A percentile compares a stretch with the other conserved stretches of the same genome.
phyloP scores from a whole-genome alignment of 53 echinoderm and acorn worm species.

The Echinometra lucunter region DNA sequence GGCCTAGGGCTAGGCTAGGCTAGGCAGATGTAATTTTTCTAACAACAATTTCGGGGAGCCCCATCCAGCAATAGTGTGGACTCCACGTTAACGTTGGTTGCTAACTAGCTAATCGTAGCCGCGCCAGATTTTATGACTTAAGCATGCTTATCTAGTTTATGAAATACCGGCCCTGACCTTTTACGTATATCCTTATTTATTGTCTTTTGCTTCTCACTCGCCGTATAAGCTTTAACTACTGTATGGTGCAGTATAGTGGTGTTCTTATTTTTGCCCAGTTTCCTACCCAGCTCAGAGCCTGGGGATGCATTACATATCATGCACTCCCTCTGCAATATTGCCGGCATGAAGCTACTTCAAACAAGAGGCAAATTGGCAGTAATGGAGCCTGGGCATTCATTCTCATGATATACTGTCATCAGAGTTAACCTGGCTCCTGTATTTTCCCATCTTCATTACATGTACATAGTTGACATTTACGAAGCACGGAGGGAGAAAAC shows the following conservation, averaged over 20 bases:
- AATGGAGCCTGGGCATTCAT: constrained; percentile 44
- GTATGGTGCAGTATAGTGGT: neutral
- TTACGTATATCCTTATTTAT: neutral
- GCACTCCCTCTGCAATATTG: constrained; percentile 2
- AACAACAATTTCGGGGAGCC: no score
- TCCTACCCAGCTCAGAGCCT: neutral
- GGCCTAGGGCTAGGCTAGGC: no score
- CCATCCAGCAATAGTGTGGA: no score
- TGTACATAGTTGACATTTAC: constrained; percentile 41
- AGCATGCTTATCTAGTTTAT: no score
- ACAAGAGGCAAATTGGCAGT: constrained; percentile 29
- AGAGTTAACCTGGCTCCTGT: constrained; percentile 7
- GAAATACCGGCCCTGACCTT: no score
- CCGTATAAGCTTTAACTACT: neutral
- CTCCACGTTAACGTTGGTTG: no score
- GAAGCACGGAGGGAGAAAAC: neutral
- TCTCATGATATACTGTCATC: constrained; percentile 28
- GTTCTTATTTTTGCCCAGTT: neutral
- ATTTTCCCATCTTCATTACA: constrained; percentile 34
- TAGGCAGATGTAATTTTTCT: no score
- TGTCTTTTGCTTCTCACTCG: neutral
- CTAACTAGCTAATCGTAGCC: no score
- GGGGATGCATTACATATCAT: constrained; percentile 9
- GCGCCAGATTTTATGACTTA: no score
- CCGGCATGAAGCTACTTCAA: constrained; percentile 6